A percentile compares a stretch with the other conserved stretches of the same genome.
Conservation (phyloP, 2,797 vertebrate species). For the Strix occidentalis region DNA sequence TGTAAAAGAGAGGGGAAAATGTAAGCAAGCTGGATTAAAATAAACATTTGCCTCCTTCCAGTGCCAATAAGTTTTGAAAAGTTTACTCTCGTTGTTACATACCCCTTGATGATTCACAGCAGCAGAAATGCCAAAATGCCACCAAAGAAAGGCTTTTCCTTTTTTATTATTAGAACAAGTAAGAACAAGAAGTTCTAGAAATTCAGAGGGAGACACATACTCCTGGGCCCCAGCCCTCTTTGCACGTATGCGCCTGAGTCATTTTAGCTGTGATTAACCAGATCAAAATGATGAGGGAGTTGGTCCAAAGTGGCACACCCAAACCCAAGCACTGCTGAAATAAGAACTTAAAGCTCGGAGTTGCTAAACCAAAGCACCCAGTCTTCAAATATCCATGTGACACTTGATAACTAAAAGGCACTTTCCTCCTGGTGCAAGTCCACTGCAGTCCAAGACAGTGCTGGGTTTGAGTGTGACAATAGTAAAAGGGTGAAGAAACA, state of each 20-base stretch:
- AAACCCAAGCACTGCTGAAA: not conserved
- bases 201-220: not conserved
- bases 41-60: slow-evolving; percentile 32
- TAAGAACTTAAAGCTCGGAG: not conserved
- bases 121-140: slow-evolving; percentile 45
- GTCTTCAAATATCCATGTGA: not conserved
- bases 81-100: slow-evolving; percentile 31
- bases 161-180: slow-evolving; percentile 6
- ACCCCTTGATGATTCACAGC: slow-evolving; percentile 42
- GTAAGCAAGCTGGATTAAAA: slow-evolving; percentile 45
- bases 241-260: not conserved
- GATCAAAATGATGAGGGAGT: not conserved
- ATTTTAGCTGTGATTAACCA: slow-evolving; percentile 1
- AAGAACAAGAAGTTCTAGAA: slow-evolving; percentile 47
- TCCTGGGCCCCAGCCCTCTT: not conserved
- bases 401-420: not conserved
- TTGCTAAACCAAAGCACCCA: not conserved
- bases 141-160: slow-evolving; percentile 55
- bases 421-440: not conserved
- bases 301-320: slow-evolving; percentile 43
- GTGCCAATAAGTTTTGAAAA: slow-evolving; percentile 34
- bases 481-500: not conserved
- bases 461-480: not conserved
- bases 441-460: not conserved
- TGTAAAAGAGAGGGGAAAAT: slow-evolving; percentile 9